These are phyloP conservation scores for Mycetomoellerius zeteki DNA, from an alignment of 1,140 invertebrate genomes.

Conservation along the genomic window DNA sequence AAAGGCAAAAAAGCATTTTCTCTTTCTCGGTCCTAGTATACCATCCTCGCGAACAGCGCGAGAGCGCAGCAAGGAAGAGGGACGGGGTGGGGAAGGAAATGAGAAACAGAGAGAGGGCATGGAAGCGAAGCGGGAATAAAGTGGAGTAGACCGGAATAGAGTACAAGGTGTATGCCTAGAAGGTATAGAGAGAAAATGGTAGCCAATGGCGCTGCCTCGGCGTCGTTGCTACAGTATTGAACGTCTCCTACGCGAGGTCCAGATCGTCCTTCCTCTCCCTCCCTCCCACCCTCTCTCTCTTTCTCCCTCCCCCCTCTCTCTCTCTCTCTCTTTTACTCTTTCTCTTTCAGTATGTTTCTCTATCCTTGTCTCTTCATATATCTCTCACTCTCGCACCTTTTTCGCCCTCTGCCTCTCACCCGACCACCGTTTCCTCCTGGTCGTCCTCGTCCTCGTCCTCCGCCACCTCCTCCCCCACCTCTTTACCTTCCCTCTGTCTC, in stretches of 20 bases:
- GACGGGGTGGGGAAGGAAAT: conserved; percentile 53
- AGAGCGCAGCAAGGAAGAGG: conserved; percentile 20
- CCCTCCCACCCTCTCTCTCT: conserved; percentile 3
- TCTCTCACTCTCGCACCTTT: conserved; percentile 57
- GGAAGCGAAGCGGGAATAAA: conserved; percentile 65
- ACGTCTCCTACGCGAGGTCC: conserved; percentile 81
- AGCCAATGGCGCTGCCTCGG: conserved; percentile 82
- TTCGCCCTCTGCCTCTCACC: conserved; percentile 46
- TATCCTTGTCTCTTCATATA: conserved; percentile 33
- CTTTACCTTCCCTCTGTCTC: conserved; percentile 69
- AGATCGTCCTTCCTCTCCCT: conserved; percentile 63
- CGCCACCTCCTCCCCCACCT: conserved; percentile 23
- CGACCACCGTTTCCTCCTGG: conserved; percentile 71
- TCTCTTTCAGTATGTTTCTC: conserved; percentile 33
- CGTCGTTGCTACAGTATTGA: conserved; percentile 83
- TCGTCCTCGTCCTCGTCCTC: conserved; percentile 65
- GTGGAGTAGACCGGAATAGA: conserved; percentile 75
- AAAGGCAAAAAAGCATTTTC: conserved; percentile 40
- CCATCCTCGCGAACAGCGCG: conserved; percentile 48
- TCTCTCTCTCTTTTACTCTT: conserved; percentile 26
- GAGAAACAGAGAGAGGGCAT: conserved; percentile 47
- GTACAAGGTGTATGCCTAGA: conserved; percentile 78
- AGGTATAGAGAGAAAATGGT: conserved; percentile 81
- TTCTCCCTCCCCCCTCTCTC: conserved; percentile 34
- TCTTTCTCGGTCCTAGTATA: conserved; percentile 26